A percentile compares a stretch with the other conserved stretches of the same genome.
Conservation (phyloP, 2,888 invertebrate species). For the Trichacis sp. region DNA sequence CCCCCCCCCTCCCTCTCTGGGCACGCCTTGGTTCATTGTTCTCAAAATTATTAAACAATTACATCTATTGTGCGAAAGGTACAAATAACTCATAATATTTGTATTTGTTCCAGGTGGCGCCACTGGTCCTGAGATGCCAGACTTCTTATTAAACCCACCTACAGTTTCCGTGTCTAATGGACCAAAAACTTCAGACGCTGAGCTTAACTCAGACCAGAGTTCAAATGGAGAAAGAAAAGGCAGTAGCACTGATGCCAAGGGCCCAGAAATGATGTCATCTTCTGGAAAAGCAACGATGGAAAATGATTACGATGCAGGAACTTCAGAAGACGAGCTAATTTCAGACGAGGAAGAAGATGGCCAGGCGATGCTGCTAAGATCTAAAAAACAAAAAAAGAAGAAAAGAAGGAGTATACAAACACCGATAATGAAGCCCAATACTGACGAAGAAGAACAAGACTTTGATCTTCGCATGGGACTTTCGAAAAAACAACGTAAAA, state of each 20-base stretch:
- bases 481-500: constrained; percentile 68
- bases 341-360: constrained; percentile 57
- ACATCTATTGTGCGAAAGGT: no score
- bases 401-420: constrained; percentile 51
- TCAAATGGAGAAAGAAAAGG: constrained; percentile 27
- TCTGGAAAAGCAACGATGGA: constrained; percentile 41
- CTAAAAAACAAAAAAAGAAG: constrained; percentile 57
- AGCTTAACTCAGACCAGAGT: constrained; percentile 54
- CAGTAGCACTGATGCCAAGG: constrained; percentile 28
- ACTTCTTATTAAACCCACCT: constrained; percentile 54
- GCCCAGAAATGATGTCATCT: constrained; percentile 34
- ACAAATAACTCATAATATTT: no score
- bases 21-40: no score
- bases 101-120: constrained; percentile 39
- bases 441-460: constrained; percentile 56
- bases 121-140: constrained; percentile 57
- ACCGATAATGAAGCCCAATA: constrained; percentile 47
- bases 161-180: constrained; percentile 25
- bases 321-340: constrained; percentile 61
- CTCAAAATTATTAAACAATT: no score
- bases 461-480: constrained; percentile 61
- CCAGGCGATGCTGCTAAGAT: constrained; percentile 44
- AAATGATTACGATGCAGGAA: constrained; percentile 48
- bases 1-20: no score
- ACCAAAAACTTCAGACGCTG: constrained; percentile 53